phyloP scores from a whole-genome alignment of 2,888 invertebrate species.

The Labia minor region DNA sequence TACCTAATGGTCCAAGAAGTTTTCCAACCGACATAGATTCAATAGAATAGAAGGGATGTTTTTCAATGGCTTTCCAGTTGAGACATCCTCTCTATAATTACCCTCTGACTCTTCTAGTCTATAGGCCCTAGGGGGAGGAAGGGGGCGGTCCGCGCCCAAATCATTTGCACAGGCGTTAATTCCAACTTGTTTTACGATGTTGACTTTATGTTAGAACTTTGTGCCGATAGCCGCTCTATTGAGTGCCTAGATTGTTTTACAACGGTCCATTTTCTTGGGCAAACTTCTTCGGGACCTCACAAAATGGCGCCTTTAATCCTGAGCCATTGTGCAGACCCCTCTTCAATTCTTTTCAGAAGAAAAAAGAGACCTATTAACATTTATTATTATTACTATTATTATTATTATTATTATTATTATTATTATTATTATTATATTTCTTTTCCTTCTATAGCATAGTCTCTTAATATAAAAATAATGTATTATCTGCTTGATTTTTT shows the following conservation, averaged over 20 bases:
- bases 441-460: neutral
- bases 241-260: slow-evolving; percentile 13
- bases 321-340: neutral
- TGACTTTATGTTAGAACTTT: slow-evolving; percentile 13
- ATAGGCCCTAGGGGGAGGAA: neutral
- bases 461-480: too few species aligned
- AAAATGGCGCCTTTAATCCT: slow-evolving; percentile 7
- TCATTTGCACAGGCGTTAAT: slow-evolving; percentile 13
- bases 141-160: neutral
- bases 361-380: neutral
- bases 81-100: neutral
- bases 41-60: neutral
- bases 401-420: neutral
- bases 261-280: slow-evolving; percentile 13
- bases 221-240: slow-evolving; percentile 13
- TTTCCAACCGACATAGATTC: too few species aligned
- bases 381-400: neutral
- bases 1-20: too few species aligned
- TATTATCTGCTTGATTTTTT: too few species aligned
- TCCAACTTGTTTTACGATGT: slow-evolving; percentile 13
- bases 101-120: neutral
- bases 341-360: neutral
- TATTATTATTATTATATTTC: neutral
- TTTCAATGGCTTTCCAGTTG: neutral
- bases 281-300: slow-evolving; percentile 5